Conservation (phyloP, 35 echinoderm and acorn worm genomes). For the Patiria miniata region DNA sequence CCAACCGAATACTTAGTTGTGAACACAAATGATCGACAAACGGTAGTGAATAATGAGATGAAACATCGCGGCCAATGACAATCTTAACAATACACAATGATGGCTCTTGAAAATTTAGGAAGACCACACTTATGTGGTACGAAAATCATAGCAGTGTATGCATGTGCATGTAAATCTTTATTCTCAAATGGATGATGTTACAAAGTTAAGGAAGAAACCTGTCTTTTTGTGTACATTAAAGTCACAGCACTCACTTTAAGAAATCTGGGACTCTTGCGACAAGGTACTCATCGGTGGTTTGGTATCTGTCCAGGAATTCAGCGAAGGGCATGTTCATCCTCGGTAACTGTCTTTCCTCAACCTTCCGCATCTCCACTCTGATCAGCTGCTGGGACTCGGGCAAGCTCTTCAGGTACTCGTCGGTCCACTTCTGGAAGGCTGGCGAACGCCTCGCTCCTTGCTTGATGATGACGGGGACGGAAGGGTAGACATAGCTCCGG, state of each 20-base stretch:
- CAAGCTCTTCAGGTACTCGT: slow-evolving; percentile 48
- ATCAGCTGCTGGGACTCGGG: slow-evolving; percentile 61
- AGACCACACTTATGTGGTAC: too few relatives aligned
- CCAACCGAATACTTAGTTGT: too few relatives aligned
- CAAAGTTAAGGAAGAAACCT: too few relatives aligned
- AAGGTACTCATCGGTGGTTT: slow-evolving; percentile 68
- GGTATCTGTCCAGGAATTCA: slow-evolving; percentile 73
- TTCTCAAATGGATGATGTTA: too few relatives aligned
- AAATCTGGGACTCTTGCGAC: slow-evolving; percentile 62
- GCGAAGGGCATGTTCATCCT: slow-evolving; percentile 41
- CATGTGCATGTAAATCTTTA: too few relatives aligned
- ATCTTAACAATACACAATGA: too few relatives aligned
- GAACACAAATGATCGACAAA: too few relatives aligned
- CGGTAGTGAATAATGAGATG: too few relatives aligned
- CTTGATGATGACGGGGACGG: slow-evolving; percentile 76
- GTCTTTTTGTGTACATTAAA: too few relatives aligned
- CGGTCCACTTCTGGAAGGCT: slow-evolving; percentile 73
- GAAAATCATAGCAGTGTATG: too few relatives aligned
- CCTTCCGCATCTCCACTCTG: slow-evolving; percentile 68
- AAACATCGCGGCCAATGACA: too few relatives aligned
- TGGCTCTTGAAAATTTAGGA: too few relatives aligned
- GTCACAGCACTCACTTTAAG: slow-evolving; percentile 46
- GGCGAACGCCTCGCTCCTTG: slow-evolving; percentile 56
- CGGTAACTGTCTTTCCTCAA: slow-evolving; percentile 65
- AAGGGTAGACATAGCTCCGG: slow-evolving; percentile 57